phyloP scores from a whole-genome alignment of 2,888 invertebrate genomes.

The Pristionchus entomophagus region DNA sequence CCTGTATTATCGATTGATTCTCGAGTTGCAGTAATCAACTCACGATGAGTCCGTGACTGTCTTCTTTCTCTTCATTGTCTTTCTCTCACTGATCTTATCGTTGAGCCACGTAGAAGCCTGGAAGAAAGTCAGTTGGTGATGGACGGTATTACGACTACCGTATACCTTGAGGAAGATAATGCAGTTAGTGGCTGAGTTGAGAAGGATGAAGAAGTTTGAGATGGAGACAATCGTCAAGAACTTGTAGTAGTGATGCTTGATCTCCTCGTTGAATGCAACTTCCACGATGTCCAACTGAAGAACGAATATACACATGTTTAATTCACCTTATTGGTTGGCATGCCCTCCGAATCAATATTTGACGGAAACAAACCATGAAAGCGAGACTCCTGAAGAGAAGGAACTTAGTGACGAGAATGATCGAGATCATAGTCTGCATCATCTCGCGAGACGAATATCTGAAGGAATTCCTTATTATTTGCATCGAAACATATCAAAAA shows the following conservation, averaged over 20 bases:
- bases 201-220: constrained; percentile 68
- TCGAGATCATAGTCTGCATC: constrained; percentile 69
- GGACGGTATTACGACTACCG: background rate
- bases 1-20: constrained; percentile 51
- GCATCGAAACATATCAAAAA: too few species aligned
- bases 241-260: constrained; percentile 22
- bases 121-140: constrained; percentile 34
- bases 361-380: constrained; percentile 58
- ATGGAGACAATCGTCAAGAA: constrained; percentile 55
- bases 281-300: constrained; percentile 71
- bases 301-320: background rate
- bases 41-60: constrained; percentile 65
- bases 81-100: constrained; percentile 61
- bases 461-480: background rate
- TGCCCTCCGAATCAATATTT: too few species aligned
- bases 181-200: constrained; percentile 74
- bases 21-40: background rate
- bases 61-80: constrained; percentile 70
- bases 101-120: constrained; percentile 67
- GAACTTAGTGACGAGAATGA: constrained; percentile 70
- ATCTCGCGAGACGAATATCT: constrained; percentile 57
- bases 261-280: constrained; percentile 55
- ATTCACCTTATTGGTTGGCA: too few species aligned
- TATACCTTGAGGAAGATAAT: constrained; percentile 66
- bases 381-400: constrained; percentile 67